Conservation (phyloP, 2,113 vertebrate genomes). For the Misgurnus mizolepis region DNA sequence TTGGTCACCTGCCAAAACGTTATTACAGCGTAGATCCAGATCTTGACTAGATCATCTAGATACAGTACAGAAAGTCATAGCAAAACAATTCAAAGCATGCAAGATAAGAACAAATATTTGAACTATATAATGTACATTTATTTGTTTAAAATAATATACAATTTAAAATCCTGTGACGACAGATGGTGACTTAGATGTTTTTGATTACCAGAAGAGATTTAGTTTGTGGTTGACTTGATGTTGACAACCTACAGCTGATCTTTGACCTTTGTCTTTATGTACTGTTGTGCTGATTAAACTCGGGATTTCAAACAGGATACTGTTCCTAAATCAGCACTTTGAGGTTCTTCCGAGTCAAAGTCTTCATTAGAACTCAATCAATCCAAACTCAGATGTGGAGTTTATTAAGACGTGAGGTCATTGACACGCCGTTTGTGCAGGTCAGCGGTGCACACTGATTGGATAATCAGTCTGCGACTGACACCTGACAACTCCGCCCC, state of each 20-base stretch:
- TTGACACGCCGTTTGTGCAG: slow-evolving; percentile 20
- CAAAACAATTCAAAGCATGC: neutral
- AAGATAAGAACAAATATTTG: neutral
- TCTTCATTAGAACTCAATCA: slow-evolving; percentile 13
- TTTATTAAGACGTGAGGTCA: slow-evolving; percentile 12
- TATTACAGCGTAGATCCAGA: too few species aligned
- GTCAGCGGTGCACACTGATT: slow-evolving; percentile 41
- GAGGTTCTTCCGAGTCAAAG: neutral
- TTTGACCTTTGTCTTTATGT: neutral
- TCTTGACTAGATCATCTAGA: too few species aligned
- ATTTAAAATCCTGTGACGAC: neutral
- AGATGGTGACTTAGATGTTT: neutral
- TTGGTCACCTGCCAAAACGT: too few species aligned
- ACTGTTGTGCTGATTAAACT: slow-evolving; percentile 19
- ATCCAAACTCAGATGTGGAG: slow-evolving; percentile 24
- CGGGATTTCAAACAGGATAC: neutral
- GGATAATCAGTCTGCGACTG: slow-evolving; percentile 67
- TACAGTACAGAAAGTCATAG: neutral
- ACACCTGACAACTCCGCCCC: slow-evolving; percentile 66
- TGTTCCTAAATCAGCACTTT: slow-evolving; percentile 11
- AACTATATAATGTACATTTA: neutral
- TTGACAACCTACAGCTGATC: slow-evolving; percentile 3
- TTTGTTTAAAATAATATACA: neutral
- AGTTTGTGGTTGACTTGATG: neutral
- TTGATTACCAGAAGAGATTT: slow-evolving; percentile 3